These are phyloP conservation scores for Macrophya annulata DNA, from an alignment of 2,888 invertebrate species.

Conservation along the genomic window DNA sequence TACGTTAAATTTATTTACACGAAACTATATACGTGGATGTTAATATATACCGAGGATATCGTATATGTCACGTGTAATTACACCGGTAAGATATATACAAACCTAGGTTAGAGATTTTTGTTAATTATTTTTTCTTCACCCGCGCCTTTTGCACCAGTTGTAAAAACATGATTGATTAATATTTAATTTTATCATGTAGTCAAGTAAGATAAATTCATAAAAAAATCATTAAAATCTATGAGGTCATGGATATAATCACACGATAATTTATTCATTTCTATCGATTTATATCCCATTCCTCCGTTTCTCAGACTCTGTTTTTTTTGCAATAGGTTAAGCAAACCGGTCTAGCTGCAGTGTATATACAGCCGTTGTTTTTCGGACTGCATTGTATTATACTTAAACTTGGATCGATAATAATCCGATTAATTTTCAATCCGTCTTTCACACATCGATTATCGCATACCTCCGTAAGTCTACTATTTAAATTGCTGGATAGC, in stretches of 20 bases:
- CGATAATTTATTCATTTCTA: background rate
- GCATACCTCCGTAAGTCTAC: background rate
- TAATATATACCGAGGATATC: background rate
- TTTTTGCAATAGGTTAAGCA: conserved; percentile 36
- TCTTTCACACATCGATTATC: conserved; percentile 36
- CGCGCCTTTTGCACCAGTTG: background rate
- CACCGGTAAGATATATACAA: background rate
- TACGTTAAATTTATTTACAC: conserved; percentile 14
- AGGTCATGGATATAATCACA: conserved; percentile 20
- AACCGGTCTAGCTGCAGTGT: background rate
- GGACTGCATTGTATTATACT: background rate
- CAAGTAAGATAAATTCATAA: background rate
- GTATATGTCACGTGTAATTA: conserved; percentile 20
- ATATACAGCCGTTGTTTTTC: background rate
- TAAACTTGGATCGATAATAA: background rate
- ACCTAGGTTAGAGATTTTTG: background rate
- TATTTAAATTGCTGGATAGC: conserved; percentile 24
- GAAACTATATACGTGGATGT: background rate
- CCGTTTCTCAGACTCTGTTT: background rate
- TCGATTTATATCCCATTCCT: conserved; percentile 24
- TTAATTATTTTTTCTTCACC: background rate
- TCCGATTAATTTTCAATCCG: background rate
- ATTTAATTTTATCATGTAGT: background rate
- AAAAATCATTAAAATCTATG: background rate
- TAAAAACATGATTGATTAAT: background rate